Evolutionary conservation across 2,797 vertebrate genomes (phyloP).

Genomic region (Antrozous pallidus): DNA sequence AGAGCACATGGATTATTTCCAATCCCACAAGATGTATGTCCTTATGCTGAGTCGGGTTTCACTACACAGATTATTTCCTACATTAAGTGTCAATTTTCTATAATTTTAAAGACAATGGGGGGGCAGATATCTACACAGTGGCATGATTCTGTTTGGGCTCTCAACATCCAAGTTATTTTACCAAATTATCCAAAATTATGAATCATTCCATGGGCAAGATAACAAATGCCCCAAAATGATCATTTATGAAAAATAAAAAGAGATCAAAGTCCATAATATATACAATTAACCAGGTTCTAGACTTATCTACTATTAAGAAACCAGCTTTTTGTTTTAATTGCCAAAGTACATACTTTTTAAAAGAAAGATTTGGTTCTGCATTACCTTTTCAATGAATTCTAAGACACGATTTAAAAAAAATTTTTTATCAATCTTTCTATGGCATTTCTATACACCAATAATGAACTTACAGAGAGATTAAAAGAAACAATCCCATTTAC

Average conservation of each 20-base stretch:
- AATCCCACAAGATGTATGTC: slow-evolving; percentile 30
- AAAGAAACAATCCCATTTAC: too few species aligned
- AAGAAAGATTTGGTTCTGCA: neutral
- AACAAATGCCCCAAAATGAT: slow-evolving; percentile 58
- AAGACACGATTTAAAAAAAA: neutral
- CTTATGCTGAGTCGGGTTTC: slow-evolving; percentile 45
- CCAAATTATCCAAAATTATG: slow-evolving; percentile 21
- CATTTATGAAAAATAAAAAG: slow-evolving; percentile 53
- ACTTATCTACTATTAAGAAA: neutral
- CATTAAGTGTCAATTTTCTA: slow-evolving; percentile 46
- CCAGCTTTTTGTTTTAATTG: neutral
- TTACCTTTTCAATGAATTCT: slow-evolving; percentile 14
- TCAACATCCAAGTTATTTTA: slow-evolving; percentile 9
- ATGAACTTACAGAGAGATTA: too few species aligned
- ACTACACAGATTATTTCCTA: slow-evolving; percentile 61
- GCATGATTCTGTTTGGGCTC: neutral
- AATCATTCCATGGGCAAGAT: slow-evolving; percentile 52
- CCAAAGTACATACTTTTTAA: neutral
- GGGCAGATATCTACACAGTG: neutral
- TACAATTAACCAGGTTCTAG: slow-evolving; percentile 8
- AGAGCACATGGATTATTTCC: slow-evolving; percentile 24
- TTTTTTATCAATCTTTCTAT: neutral
- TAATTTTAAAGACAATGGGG: slow-evolving; percentile 54
- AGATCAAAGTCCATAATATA: slow-evolving; percentile 17
- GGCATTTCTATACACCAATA: too few species aligned